Conservation (phyloP, 2,888 invertebrate genomes). For the Calliopum simillimum region DNA sequence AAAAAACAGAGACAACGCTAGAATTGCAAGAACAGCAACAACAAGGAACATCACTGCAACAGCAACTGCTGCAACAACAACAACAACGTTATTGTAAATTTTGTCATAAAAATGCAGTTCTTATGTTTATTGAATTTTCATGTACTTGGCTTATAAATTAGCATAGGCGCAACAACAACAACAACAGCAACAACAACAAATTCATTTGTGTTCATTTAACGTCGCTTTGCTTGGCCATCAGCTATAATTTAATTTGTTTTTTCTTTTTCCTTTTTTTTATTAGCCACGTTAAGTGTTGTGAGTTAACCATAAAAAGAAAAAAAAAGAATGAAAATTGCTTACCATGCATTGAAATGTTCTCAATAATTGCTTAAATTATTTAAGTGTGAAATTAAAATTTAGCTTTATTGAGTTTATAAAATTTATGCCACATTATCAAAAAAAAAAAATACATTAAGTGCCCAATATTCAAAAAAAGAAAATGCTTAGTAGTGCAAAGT, state of each 20-base stretch:
- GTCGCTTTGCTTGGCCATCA: conserved; percentile 3
- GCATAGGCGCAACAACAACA: conserved; percentile 7
- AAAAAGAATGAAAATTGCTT: too few species aligned
- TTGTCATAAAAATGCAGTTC: conserved; percentile 62
- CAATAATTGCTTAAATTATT: too few species aligned
- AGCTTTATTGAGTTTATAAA: too few species aligned
- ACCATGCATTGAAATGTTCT: too few species aligned
- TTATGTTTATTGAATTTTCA: conserved; percentile 65
- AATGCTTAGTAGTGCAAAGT: too few species aligned
- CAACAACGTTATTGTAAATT: conserved; percentile 58
- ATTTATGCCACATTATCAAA: too few species aligned
- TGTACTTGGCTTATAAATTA: conserved; percentile 45
- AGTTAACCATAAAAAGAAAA: too few species aligned
- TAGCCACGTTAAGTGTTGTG: too few species aligned
- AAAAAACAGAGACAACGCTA: conserved; percentile 5
- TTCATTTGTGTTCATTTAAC: neutral
- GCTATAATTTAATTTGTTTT: conserved; percentile 7
- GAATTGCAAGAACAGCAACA: conserved; percentile 37
- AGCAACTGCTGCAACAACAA: conserved; percentile 28
- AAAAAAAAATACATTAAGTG: too few species aligned
- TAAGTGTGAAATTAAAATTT: too few species aligned
- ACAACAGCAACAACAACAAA: neutral
- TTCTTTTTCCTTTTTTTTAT: neutral
- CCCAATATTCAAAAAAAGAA: too few species aligned
- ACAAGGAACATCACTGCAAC: conserved; percentile 23